A percentile compares a stretch with the other conserved stretches of the same genome.
phyloP scores from a whole-genome alignment of 2,888 invertebrate genomes.

The Aspidiotus destructor region DNA sequence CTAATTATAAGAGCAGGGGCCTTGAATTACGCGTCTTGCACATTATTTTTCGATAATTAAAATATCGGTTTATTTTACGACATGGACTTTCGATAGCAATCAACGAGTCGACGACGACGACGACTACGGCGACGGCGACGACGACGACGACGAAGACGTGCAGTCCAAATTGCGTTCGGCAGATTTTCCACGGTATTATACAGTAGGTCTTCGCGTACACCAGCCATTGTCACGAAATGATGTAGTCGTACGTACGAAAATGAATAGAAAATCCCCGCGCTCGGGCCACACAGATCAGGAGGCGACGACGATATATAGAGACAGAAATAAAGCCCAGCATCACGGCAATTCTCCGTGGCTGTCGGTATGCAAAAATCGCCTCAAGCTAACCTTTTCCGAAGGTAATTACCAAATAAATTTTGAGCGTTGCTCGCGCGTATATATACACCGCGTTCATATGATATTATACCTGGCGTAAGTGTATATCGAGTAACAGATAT shows the following conservation, averaged over 20 bases:
- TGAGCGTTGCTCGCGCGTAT: background rate
- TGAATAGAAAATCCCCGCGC: constrained; percentile 2
- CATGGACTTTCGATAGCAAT: constrained; percentile 5
- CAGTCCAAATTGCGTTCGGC: background rate
- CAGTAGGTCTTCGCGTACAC: background rate
- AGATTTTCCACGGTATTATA: background rate
- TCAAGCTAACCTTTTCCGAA: constrained; percentile 28
- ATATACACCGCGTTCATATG: background rate
- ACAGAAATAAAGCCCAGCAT: background rate
- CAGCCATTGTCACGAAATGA: background rate
- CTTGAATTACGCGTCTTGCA: constrained; percentile 4
- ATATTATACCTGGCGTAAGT: background rate
- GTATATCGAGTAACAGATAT: constrained; percentile 2
- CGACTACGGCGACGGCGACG: constrained; percentile 2
- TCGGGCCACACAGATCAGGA: background rate
- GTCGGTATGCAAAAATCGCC: constrained; percentile 33
- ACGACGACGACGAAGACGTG: background rate
- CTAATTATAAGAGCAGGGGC: background rate
- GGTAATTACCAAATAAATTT: constrained; percentile 19
- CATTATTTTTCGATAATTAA: background rate
- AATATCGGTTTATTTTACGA: constrained; percentile 1
- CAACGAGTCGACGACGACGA: background rate
- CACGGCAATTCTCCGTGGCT: background rate
- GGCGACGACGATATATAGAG: background rate
- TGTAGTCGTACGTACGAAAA: background rate